phyloP scores from a whole-genome alignment of 2,888 invertebrate species.

The Cantharis flavilabris region DNA sequence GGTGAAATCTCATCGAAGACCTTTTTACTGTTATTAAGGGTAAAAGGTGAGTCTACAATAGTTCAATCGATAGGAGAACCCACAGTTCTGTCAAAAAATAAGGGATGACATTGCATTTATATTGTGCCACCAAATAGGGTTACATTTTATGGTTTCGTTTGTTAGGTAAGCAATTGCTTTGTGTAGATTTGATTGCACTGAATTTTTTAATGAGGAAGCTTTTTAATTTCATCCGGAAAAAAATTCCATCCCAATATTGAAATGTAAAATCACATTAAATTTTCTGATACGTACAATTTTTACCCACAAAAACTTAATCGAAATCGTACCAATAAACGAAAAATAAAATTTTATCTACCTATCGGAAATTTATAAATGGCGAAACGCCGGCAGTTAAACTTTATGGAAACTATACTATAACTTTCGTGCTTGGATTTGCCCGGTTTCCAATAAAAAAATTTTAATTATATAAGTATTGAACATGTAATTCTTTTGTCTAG shows the following conservation, averaged over 20 bases:
- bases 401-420: not conserved
- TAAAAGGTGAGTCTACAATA: slow-evolving; percentile 18
- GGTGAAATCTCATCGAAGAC: not conserved
- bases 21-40: slow-evolving; percentile 1
- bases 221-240: not conserved
- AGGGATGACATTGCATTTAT: slow-evolving; percentile 25
- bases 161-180: slow-evolving; percentile 25
- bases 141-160: slow-evolving; percentile 24
- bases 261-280: not conserved
- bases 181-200: slow-evolving; percentile 16
- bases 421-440: not conserved
- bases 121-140: slow-evolving; percentile 21
- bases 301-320: not conserved
- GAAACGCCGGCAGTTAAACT: not conserved
- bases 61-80: slow-evolving; percentile 13
- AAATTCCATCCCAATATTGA: not conserved
- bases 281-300: not conserved
- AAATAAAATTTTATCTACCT: not conserved
- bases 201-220: not conserved
- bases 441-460: not conserved
- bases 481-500: too few relatives aligned
- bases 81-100: slow-evolving; percentile 19
- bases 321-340: not conserved
- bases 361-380: not conserved
- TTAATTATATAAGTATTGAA: too few relatives aligned